These are phyloP conservation scores for Origma solitaria DNA, from an alignment of 2,113 vertebrate species.

Conservation along the genomic window DNA sequence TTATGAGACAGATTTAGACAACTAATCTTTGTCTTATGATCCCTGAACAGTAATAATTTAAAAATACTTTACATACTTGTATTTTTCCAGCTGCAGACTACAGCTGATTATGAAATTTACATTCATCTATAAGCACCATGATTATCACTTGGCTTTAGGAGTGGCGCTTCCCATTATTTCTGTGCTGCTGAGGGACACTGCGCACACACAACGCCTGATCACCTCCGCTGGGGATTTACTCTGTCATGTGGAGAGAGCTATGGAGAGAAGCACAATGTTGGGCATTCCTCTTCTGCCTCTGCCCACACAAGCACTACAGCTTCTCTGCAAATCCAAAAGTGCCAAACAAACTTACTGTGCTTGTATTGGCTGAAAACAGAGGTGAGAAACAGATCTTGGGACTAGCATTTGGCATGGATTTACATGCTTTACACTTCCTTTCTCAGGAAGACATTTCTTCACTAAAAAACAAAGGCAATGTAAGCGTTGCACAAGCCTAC, in stretches of 20 bases:
- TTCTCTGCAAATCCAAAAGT: neutral
- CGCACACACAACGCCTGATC: fast-evolving
- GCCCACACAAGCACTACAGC: neutral
- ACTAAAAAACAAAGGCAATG: neutral
- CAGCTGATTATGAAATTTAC: neutral
- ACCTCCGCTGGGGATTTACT: neutral
- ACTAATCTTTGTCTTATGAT: slow-evolving; percentile 60
- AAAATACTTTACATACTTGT: slow-evolving; percentile 17
- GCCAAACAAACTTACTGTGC: neutral
- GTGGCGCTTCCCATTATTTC: neutral
- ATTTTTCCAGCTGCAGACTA: neutral
- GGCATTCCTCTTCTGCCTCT: neutral
- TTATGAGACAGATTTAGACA: slow-evolving; percentile 68
- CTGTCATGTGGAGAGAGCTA: neutral
- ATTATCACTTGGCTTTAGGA: neutral
- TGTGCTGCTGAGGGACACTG: neutral
- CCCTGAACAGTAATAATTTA: slow-evolving; percentile 47
- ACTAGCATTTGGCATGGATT: neutral
- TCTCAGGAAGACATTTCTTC: neutral
- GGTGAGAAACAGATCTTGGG: neutral
- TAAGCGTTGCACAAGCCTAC: fast-evolving
- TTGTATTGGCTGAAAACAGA: neutral
- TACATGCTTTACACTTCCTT: neutral
- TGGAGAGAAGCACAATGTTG: fast-evolving
- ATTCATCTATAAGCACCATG: neutral